A percentile compares a stretch with the other conserved stretches of the same genome.
Evolutionary conservation across 2,113 vertebrate species (phyloP).

Genomic region (Campylorhamphus procurvoides): DNA sequence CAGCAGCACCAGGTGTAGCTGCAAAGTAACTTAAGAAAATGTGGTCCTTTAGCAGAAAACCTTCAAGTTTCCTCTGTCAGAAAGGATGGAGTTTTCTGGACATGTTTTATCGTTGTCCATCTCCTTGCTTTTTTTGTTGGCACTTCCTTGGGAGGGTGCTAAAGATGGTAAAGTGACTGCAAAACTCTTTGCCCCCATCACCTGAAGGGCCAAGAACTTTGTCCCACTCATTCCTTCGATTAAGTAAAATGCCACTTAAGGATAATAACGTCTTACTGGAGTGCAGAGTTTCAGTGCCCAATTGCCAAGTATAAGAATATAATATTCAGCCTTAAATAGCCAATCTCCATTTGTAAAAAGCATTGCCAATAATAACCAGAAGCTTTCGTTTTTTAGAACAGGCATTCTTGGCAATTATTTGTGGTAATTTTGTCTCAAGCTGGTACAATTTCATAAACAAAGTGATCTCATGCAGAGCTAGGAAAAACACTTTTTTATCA

Average conservation of each 20-base stretch:
- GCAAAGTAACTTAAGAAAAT: not conserved
- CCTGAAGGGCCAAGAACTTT: not conserved
- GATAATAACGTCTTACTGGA: not conserved
- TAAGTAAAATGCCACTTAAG: not conserved
- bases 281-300: not conserved
- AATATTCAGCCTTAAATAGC: not conserved
- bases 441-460: constrained; percentile 22
- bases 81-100: not conserved
- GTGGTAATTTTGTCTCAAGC: constrained; percentile 37
- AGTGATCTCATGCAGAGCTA: not conserved
- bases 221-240: not conserved
- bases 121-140: too few species aligned
- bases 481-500: not conserved
- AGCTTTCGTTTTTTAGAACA: not conserved
- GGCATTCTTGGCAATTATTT: constrained; percentile 12
- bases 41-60: not conserved
- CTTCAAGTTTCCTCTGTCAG: not conserved
- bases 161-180: not conserved
- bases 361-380: constrained; percentile 2
- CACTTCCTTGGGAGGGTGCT: not conserved
- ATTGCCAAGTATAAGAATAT: not conserved
- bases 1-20: not conserved
- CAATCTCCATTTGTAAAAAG: not conserved
- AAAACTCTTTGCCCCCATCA: not conserved
- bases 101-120: not conserved